A percentile compares a stretch with the other conserved stretches of the same genome.
Evolutionary conservation across 2,888 invertebrate species (phyloP).

Genomic region (Fragum whitleyi): DNA sequence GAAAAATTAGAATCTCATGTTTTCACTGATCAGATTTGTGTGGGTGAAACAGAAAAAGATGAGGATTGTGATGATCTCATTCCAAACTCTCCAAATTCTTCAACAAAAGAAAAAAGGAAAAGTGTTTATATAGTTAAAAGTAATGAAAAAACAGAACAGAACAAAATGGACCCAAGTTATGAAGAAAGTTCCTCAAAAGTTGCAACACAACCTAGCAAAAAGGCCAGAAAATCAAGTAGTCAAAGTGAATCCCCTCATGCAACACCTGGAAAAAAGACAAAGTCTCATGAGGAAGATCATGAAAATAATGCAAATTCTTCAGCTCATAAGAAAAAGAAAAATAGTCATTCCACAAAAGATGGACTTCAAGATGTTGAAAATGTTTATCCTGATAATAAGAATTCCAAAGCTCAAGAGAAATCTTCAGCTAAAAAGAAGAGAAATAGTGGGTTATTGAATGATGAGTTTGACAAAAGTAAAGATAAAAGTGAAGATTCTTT

Average conservation of each 20-base stretch:
- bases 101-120: conserved; percentile 7
- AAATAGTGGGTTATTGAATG: not conserved
- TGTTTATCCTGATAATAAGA: not conserved
- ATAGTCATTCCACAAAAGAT: not conserved
- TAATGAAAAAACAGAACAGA: not conserved
- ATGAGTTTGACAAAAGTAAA: not conserved
- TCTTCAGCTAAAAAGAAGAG: not conserved
- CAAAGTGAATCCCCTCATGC: not conserved
- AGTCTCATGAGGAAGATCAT: not conserved
- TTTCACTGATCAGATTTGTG: not conserved
- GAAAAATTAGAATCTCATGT: not conserved
- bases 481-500: not conserved
- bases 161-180: not conserved
- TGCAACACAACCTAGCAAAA: not conserved
- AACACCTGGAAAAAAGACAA: not conserved
- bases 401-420: not conserved
- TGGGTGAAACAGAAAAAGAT: not conserved
- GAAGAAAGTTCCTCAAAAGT: not conserved
- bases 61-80: not conserved
- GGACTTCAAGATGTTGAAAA: not conserved
- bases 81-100: not conserved
- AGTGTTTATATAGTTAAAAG: not conserved
- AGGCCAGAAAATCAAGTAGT: not conserved
- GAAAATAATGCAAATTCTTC: not conserved
- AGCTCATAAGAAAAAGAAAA: not conserved